Evolutionary conservation across 2,888 invertebrate species (phyloP), one percentile per base, ranked within the genome.

Genomic region (Hypena proboscidalis): DNA sequence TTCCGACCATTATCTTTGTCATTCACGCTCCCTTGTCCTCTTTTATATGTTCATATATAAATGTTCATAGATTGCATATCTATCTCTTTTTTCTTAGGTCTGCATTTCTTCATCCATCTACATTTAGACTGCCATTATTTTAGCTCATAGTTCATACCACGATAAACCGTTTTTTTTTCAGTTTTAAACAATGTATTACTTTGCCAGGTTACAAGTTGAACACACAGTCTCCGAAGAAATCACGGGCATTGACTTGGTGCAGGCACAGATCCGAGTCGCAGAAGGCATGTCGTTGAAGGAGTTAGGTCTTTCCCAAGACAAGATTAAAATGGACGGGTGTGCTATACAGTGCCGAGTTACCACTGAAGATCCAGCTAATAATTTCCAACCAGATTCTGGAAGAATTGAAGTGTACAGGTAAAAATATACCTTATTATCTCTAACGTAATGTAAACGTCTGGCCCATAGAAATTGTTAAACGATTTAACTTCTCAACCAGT

Each of bases 181-280:
- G 3, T 4, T 4, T 5, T 4, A 4, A 6, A 11, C 11, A 8
- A 11, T 11, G 1, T 11, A 6, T 3, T 29, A 0, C 2, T 35
- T 47, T 58, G 52, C 6, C 77, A 94, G 96, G 58, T 92, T 99
- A 41, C 99, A 99, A 93, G 99, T 99, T 19, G 99, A 99, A 85
- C 99, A 99, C 81, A 99, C 99, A 0, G 97, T 99, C 8, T 99
- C 99, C 0, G 99, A 99, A 90, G 99, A 99, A 90, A 97, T 99
- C 32, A 99, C 99, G 0, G 99, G 99, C 26, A 97, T 99, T 35
- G 99, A 99, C 90, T 92, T 99, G 64, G 99, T 99, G 0, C 99
- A 99, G 81, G 97, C 99, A 0, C 99, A 99, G 90, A 98, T 99
- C 67, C 93, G 96, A 19, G 93, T 99, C 3, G 97, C 99, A 0